Conservation (phyloP, 2,888 invertebrate genomes). For the Chrysina gloriosa region DNA sequence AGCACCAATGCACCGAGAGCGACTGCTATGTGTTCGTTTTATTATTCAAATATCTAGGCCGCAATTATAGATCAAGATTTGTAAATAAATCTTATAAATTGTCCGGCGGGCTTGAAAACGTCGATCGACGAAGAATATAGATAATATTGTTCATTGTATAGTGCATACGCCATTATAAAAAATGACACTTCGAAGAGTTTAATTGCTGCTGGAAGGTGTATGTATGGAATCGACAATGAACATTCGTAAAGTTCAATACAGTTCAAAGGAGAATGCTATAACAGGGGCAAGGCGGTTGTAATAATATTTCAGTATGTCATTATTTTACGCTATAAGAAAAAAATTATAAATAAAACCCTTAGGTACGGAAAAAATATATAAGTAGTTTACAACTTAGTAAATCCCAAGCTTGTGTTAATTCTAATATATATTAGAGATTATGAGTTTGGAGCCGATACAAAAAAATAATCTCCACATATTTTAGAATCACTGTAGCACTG, state of each 20-base stretch:
- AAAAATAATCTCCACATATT: too few species aligned
- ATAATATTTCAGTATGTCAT: too few species aligned
- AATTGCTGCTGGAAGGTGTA: conserved; percentile 28
- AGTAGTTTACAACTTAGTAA: too few species aligned
- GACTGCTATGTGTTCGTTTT: conserved; percentile 24
- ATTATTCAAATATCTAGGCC: conserved; percentile 39
- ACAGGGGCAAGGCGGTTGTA: too few species aligned
- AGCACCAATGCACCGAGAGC: conserved; percentile 4
- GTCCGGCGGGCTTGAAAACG: conserved; percentile 16
- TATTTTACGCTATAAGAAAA: too few species aligned
- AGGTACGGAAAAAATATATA: too few species aligned
- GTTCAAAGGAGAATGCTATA: background rate
- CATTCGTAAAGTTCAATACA: background rate
- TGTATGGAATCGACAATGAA: conserved; percentile 1
- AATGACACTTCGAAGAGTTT: conserved; percentile 9
- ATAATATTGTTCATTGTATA: conserved; percentile 29
- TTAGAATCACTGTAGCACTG: too few species aligned
- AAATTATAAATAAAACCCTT: too few species aligned
- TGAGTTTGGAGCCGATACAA: too few species aligned
- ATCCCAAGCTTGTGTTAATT: too few species aligned
- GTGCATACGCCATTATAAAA: conserved; percentile 3
- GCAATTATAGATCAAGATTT: conserved; percentile 31
- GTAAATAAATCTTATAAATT: conserved; percentile 34
- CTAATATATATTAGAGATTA: too few species aligned
- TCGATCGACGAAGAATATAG: conserved; percentile 1